Base-by-base conservation (phyloP, 2,113 vertebrate species). In the Microtus ochrogaster region DNA sequence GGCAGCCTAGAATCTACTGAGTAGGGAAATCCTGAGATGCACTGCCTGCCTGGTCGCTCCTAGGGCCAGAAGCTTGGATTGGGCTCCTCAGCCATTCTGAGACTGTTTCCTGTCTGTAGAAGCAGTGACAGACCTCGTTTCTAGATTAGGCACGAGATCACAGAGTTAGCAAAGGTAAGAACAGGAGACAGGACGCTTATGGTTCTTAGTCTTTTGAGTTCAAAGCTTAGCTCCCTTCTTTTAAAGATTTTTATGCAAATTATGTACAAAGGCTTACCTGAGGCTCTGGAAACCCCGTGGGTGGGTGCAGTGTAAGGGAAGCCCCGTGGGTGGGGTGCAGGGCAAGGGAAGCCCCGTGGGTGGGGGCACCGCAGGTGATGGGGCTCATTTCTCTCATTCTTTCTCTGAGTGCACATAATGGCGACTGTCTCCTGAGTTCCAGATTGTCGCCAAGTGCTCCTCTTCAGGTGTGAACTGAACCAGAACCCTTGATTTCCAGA, bases 351-450 rank as follows among this genome's bases (percentile, higher is more conserved):
- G 55, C 55, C 55, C 17, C 5, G 4, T 76, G 24, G 17, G 2
- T 55, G 52, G 52, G n/a, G n/a, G n/a, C 55, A 28, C 11, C 4
- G 8, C 0, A 0, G 9, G 4, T 1, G 36, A 19, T 0, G 7
- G 11, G 61, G 30, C 24, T 0, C 0, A 0, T 49, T 66, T 66
- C n/a, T n/a, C n/a, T n/a, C n/a, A n/a, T n/a, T n/a, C 28, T 66
- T 5, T 16, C 58, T 28, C 6, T 11, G 2, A 3, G n/a, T 11
- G 0, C 11, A 6, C 24, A 6, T 0, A 1, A 5, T 0, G 52
- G 10, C 3, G 0, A 17, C 21, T 0, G 0, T 47, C 28, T 10
- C 52, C 16, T 1, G 17, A 3, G 0, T 4, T 16, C 68, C 21
- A 36, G 2, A 7, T 19, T 16, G 24, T 36, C 2, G 0, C 2